Percentiles rank a stretch among this genome's conserved stretches.
phyloP scores from a whole-genome alignment of 2,797 vertebrate species.

The Cyprinella venusta region DNA sequence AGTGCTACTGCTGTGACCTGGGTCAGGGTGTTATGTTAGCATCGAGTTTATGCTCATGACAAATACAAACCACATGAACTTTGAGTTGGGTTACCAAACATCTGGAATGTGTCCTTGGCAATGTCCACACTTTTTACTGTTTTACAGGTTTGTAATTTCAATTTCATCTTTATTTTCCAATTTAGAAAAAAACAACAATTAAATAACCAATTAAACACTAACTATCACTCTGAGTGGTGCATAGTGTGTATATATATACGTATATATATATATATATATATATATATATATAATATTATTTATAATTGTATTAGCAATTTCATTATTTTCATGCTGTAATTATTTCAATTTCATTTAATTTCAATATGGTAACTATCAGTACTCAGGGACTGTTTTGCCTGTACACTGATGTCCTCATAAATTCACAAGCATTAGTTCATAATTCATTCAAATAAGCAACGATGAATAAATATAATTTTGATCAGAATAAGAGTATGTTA shows the following conservation, averaged over 20 bases:
- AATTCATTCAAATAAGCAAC: neutral
- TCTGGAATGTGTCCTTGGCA: neutral
- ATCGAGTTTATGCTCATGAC: constrained; percentile 8
- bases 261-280: too few relatives aligned
- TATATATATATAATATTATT: neutral
- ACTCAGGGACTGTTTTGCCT: neutral
- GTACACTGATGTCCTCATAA: neutral
- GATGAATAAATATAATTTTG: neutral
- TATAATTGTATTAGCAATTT: neutral
- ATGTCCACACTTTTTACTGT: neutral
- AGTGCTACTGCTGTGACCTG: constrained; percentile 18
- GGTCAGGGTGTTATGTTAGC: constrained; percentile 26
- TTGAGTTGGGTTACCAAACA: neutral
- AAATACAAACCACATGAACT: constrained; percentile 8
- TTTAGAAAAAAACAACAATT: too few relatives aligned
- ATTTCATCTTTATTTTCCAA: neutral
- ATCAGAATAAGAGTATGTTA: neutral
- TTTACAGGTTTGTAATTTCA: neutral
- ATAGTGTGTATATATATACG: neutral
- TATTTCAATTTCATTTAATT: neutral
- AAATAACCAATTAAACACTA: neutral
- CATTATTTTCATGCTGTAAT: neutral
- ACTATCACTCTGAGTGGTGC: neutral
- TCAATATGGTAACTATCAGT: neutral
- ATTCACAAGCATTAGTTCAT: neutral